Base-by-base conservation (phyloP, 2,113 vertebrate genomes). In the Neopipo cinnamomea region DNA sequence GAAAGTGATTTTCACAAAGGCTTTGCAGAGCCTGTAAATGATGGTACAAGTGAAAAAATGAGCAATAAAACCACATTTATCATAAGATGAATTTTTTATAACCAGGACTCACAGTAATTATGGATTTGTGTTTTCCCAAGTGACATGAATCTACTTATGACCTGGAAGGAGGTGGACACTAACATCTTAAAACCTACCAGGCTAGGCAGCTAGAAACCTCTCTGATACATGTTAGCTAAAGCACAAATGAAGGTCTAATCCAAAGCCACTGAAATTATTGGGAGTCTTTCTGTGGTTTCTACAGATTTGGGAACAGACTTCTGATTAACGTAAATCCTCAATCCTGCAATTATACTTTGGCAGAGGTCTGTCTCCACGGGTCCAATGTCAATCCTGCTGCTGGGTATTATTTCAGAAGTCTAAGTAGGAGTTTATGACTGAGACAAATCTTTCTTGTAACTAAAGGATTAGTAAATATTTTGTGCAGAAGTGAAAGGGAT, bases 371-470 rank as follows among this genome's bases (percentile, higher is more conserved):
- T 47, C 61, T 87, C 31, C 73, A 50, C 41, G n/a, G 63, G 62
- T 80, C 42, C 67, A 76, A 14, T 39, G 42, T 73, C 72, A 58
- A 46, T 70, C 46, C 76, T 18, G 33, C 79, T 83, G 41, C 72
- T 46, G 67, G 63, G 55, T 5, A 70, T 46, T 66, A 41, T 80
- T 84, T 84, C 59, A 67, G 37, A 71, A 62, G 27, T 56, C 79
- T 68, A 22, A 70, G 18, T 35, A 20, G 42, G 47, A 72, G 25
- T 72, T 84, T 74, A 68, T 53, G 35, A 67, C 42, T 4, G 8
- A 89, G 59, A 78, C 35, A 93, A 88, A 61, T 71, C 63, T 88
- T 83, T 42, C 44, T 37, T 27, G 10, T n/a, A 83, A 83, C 37
- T n/a, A 80, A 41, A 28, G 49, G 52, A 63, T 85, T 50, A 88